Evolutionary conservation across 2,797 vertebrate species (phyloP).

Genomic region (Sciaenops ocellatus): DNA sequence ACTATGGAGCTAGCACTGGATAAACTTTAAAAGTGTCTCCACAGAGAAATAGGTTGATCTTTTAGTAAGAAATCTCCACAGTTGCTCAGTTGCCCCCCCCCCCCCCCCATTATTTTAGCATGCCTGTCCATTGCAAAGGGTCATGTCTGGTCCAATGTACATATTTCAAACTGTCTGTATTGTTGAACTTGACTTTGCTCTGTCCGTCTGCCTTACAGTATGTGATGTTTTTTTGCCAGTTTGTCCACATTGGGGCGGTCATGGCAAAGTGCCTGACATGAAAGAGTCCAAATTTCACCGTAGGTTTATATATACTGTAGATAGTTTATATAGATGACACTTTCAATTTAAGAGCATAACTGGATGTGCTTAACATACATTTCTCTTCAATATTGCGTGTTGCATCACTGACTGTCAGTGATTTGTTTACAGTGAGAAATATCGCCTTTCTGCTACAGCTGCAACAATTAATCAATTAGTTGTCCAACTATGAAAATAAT

Average conservation of each 20-base stretch:
- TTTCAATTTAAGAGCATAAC: not conserved
- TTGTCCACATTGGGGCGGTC: not conserved
- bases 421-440: slow-evolving; percentile 25
- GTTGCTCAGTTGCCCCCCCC: not conserved
- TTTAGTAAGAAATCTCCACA: not conserved
- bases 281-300: not conserved
- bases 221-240: not conserved
- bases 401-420: not conserved
- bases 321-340: not conserved
- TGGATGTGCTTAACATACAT: not conserved
- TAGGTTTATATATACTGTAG: not conserved
- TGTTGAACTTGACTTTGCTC: not conserved
- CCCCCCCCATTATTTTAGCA: not conserved
- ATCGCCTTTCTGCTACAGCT: slow-evolving; percentile 34
- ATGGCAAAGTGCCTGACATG: not conserved
- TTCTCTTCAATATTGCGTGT: not conserved
- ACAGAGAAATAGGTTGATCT: not conserved
- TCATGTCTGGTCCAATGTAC: not conserved
- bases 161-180: not conserved
- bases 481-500: no score
- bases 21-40: not conserved
- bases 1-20: not conserved
- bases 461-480: no score
- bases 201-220: not conserved
- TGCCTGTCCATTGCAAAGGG: not conserved